phyloP scores from a whole-genome alignment of 2,113 vertebrate genomes.

The Myodes glareolus region DNA sequence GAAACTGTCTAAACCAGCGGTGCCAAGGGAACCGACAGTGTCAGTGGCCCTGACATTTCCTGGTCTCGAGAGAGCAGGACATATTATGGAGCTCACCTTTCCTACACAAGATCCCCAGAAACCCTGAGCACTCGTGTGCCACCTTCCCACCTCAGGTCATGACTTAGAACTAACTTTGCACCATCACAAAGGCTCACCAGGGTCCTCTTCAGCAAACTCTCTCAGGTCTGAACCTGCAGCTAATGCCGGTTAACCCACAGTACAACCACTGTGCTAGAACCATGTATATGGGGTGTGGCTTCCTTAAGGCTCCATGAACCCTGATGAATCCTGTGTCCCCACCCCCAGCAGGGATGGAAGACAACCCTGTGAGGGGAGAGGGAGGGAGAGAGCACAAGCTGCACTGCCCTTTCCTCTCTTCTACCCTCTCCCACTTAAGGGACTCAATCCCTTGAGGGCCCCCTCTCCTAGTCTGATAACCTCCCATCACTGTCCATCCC shows the following conservation, averaged over 20 bases:
- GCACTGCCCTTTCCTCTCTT: no score
- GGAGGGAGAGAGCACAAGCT: no score
- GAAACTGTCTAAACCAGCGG: background rate
- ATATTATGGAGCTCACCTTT: background rate
- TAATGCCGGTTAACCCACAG: rapidly evolving
- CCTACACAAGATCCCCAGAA: background rate
- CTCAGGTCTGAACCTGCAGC: background rate
- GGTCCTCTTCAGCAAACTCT: background rate
- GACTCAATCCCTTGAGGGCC: background rate
- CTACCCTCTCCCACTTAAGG: background rate
- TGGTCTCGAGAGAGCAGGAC: background rate
- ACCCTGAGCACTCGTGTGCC: no score
- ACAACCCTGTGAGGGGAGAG: background rate
- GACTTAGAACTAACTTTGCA: background rate
- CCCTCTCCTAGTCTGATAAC: background rate
- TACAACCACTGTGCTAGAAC: background rate
- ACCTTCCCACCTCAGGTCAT: background rate
- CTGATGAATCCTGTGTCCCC: background rate
- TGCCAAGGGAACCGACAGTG: background rate
- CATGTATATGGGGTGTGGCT: background rate
- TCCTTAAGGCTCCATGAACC: background rate
- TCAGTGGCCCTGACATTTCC: background rate
- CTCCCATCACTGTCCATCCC: rapidly evolving
- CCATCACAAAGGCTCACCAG: background rate
- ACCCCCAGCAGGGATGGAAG: no score